phyloP scores from a whole-genome alignment of 2,888 invertebrate species.

The Hipparchia semele region DNA sequence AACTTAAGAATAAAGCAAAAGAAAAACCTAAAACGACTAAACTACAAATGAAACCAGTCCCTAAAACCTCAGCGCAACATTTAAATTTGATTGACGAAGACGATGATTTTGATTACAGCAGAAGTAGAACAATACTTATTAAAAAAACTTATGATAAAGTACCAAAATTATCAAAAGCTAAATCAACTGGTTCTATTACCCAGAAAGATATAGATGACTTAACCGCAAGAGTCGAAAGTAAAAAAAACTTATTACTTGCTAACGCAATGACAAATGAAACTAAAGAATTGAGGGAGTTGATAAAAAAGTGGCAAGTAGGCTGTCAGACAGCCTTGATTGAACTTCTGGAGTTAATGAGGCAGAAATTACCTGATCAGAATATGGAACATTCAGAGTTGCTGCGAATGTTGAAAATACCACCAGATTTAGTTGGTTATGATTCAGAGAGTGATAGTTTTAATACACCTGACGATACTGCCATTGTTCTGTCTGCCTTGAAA shows the following conservation, averaged over 20 bases:
- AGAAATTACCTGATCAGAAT: slow-evolving; percentile 65
- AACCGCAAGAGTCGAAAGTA: slow-evolving; percentile 66
- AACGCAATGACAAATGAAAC: slow-evolving; percentile 69
- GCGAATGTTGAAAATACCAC: slow-evolving; percentile 74
- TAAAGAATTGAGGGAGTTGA: slow-evolving; percentile 71
- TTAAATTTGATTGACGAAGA: slow-evolving; percentile 56
- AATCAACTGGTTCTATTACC: slow-evolving; percentile 75
- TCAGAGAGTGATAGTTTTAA: slow-evolving; percentile 76
- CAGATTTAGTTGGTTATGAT: slow-evolving; percentile 74
- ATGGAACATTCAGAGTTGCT: slow-evolving; percentile 78
- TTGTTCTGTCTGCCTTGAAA: slow-evolving; percentile 53
- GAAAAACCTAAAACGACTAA: slow-evolving; percentile 34
- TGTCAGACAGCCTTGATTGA: slow-evolving; percentile 80
- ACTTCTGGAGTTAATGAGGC: slow-evolving; percentile 72
- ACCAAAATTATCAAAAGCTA: slow-evolving; percentile 61
- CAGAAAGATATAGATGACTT: slow-evolving; percentile 71
- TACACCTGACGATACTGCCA: slow-evolving; percentile 63
- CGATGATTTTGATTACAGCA: slow-evolving; percentile 64
- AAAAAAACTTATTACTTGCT: slow-evolving; percentile 67
- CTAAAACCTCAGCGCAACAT: slow-evolving; percentile 50
- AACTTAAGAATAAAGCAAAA: slow-evolving; percentile 41
- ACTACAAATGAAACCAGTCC: slow-evolving; percentile 27
- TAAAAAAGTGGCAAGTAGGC: slow-evolving; percentile 80
- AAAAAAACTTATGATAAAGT: slow-evolving; percentile 68
- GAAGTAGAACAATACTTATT: slow-evolving; percentile 65